Base-by-base conservation (phyloP, 2,113 vertebrate species). In the Oreocharis arfaki region DNA sequence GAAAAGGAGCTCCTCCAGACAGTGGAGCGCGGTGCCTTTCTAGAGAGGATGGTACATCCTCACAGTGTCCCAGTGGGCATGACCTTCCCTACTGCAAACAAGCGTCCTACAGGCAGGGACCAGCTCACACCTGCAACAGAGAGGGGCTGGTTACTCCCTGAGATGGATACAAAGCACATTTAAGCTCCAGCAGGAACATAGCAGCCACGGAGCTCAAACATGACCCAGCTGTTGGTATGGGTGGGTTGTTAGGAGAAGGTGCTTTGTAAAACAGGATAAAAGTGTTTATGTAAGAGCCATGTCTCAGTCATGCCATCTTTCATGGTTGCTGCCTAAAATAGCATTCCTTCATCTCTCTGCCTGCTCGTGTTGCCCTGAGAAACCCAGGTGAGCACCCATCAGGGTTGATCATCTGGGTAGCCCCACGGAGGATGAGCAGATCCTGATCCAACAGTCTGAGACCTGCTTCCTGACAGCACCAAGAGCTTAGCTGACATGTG, bases 401-500 rank as follows among this genome's bases (percentile, higher is more conserved):
- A 44, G 35, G 67, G 44, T n/a, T 52, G 23, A 64, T 41, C 52
- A n/a, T 21, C 18, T 0, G 1, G 23, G n/a, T 37, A 63, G 28
- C 39, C 26, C 32, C 46, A 2, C 0, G 18, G 22, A 46, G 26
- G 28, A n/a, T 14, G 33, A 78, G 67, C 22, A 67, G 46, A 27
- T 87, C 35, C 52, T 69, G 59, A 39, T 65, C 46, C 50, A 32
- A 18, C 41, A 47, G 33, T 47, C 35, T 39, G 57, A 73, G 64
- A 49, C 11, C 6, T 71, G 4, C 14, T 65, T 71, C n/a, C 67
- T 23, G 61, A 39, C 14, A 53, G 53, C 49, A 64, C 59, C 33
- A 32, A 20, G 56, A n/a, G n/a, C n/a, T n/a, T n/a, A n/a, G 21
- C 44, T 1, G 3, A 30, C 18, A 68, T 0, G 1, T 18, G 10